Conservation (phyloP, 2,797 vertebrate species). For the Ctenopoma kingsleyae region DNA sequence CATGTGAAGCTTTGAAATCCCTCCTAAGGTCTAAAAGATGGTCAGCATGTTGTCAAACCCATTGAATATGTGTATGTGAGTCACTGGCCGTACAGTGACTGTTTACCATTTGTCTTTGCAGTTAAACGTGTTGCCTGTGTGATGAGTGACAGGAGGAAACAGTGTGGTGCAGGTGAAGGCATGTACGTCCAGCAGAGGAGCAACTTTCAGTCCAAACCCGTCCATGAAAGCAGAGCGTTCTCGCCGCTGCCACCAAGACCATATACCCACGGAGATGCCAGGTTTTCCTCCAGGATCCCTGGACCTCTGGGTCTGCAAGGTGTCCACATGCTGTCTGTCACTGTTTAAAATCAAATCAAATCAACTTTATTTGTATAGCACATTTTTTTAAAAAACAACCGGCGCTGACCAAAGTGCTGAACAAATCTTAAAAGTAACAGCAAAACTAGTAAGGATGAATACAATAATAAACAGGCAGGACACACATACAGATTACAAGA, state of each 20-base stretch:
- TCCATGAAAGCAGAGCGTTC: conserved; percentile 1
- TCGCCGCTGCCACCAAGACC: conserved; percentile 24
- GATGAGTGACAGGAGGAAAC: conserved; percentile 33
- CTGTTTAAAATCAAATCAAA: too few relatives aligned
- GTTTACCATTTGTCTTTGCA: conserved; percentile 31
- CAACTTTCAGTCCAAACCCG: conserved; percentile 12
- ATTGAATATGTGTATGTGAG: neutral
- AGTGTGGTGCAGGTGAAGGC: conserved; percentile 18
- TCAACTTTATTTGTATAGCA: too few relatives aligned
- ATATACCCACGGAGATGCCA: neutral
- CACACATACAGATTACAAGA: too few relatives aligned
- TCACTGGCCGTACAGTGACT: neutral
- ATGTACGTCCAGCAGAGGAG: conserved; percentile 29
- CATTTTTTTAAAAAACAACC: too few relatives aligned
- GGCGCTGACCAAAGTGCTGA: too few relatives aligned
- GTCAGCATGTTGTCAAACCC: neutral
- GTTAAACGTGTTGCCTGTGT: conserved; percentile 7
- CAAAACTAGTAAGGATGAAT: too few relatives aligned
- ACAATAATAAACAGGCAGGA: too few relatives aligned
- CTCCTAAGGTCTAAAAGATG: neutral
- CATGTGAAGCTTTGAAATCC: conserved; percentile 16
- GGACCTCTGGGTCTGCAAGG: conserved; percentile 52
- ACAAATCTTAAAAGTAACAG: too few relatives aligned
- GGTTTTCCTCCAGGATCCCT: neutral
- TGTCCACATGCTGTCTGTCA: conserved; percentile 24